Evolutionary conservation across 1,140 invertebrate genomes (phyloP), one percentile per base, ranked within the genome.

Genomic region (Apis cerana): DNA sequence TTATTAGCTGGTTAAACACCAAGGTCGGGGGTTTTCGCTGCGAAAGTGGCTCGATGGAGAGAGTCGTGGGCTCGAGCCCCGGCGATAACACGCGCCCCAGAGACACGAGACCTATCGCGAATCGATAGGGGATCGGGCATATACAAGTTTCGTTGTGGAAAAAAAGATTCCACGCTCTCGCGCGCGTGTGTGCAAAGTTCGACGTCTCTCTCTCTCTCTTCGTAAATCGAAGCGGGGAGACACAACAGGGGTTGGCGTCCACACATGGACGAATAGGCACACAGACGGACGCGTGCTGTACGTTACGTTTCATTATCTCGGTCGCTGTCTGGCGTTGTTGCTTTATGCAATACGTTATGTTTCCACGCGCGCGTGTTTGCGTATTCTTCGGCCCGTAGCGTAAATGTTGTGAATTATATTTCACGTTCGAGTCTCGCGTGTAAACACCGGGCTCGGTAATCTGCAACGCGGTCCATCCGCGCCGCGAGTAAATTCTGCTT

Each of bases 371-470:
- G 77, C 56, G 64, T 68, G 54, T 82, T 82, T 82, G 80, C 74
- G 72, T 67, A 76, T 82, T 82, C 72, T 82, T 82, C 64, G 54
- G 58, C 12, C 64, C 68, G 27, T n/a, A n/a, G n/a, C 80, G 62
- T 19, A 69, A 82, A 82, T 82, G 72, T 82, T 61, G 72, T 43
- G 54, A 69, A 82, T 82, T 82, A 82, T 76, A 68, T 82, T 82
- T 56, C 64, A 4, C 50, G 74, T 58, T 61, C 72, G 80, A 82
- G 54, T 61, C 72, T 54, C 43, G 0, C 64, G 74, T 76, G 74
- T 76, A 82, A 76, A 82, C 80, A 76, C 12, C 15, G 48, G 27
- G 13, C 23, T 2, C 72, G 54, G 5, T 76, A 82, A 82, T 82
- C 80, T 76, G 64, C 27, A 23, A 4, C 33, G 33, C 19, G 54